Conservation (phyloP, 2,797 vertebrate species). For the Orientallactaga sibirica region DNA sequence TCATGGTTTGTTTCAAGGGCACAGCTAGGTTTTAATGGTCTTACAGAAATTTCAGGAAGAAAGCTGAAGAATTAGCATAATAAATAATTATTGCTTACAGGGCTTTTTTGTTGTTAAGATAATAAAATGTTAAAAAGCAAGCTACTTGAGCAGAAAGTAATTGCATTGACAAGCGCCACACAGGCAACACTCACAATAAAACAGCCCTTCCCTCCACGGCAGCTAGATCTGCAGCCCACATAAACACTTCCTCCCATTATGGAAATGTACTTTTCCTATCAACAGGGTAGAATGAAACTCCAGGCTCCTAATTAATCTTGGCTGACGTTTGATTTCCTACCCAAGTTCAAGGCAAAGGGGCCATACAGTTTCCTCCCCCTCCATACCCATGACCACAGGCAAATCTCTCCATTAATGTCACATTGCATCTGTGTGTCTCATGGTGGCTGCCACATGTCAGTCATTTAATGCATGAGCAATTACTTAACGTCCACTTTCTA, state of each 20-base stretch:
- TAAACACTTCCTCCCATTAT: slow-evolving; percentile 89
- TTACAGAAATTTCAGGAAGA: slow-evolving; percentile 87
- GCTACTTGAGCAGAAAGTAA: slow-evolving; percentile 90
- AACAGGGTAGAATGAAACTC: slow-evolving; percentile 89
- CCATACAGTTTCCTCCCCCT: slow-evolving; percentile 85
- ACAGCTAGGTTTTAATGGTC: slow-evolving; percentile 87
- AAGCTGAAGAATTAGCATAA: slow-evolving; percentile 90
- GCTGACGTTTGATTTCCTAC: slow-evolving; percentile 94
- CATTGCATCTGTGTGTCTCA: slow-evolving; percentile 91
- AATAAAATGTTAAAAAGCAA: slow-evolving; percentile 93
- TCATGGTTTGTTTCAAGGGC: slow-evolving; percentile 87
- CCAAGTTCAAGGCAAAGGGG: slow-evolving; percentile 90
- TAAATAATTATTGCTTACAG: slow-evolving; percentile 97
- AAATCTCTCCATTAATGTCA: slow-evolving; percentile 98
- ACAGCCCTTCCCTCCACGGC: slow-evolving; percentile 89
- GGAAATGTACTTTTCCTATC: slow-evolving; percentile 90
- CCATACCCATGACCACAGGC: slow-evolving; percentile 92
- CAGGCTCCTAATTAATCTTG: slow-evolving; percentile 94
- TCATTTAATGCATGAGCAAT: slow-evolving; percentile 95
- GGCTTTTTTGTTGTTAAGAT: slow-evolving; percentile 92
- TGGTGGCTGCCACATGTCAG: slow-evolving; percentile 90
- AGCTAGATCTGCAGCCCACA: slow-evolving; percentile 87
- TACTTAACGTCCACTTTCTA: slow-evolving; percentile 88
- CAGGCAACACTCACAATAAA: slow-evolving; percentile 88
- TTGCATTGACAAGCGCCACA: slow-evolving; percentile 89